Evolutionary conservation across 1,140 invertebrate genomes (phyloP).

Genomic region (Scaptomyza hsui): DNA sequence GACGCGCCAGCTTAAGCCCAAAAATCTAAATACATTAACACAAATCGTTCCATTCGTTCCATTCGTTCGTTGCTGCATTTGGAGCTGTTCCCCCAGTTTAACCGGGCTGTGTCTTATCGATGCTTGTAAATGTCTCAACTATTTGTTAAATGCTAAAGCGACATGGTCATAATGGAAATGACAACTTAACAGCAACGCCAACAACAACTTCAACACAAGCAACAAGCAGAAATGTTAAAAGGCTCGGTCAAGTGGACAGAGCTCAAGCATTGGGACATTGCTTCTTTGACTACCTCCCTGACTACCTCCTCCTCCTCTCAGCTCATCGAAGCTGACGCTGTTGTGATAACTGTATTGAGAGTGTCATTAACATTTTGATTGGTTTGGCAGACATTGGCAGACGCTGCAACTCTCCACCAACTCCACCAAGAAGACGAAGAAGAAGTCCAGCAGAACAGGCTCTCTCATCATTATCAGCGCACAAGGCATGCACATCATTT

Average conservation of each 20-base stretch:
- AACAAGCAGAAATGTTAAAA: constrained; percentile 70
- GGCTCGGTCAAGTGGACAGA: constrained; percentile 61
- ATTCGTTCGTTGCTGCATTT: constrained; percentile 49
- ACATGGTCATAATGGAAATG: constrained; percentile 83
- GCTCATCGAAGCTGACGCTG: constrained; percentile 24
- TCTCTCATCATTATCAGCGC: constrained; percentile 53
- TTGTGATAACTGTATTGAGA: constrained; percentile 82
- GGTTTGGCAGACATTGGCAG: constrained; percentile 46
- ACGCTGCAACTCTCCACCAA: constrained; percentile 10
- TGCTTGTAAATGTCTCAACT: constrained; percentile 83
- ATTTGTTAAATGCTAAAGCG: constrained; percentile 84
- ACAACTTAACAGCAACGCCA: constrained; percentile 72
- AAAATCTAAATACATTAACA: constrained; percentile 73
- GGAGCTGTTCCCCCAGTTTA: constrained; percentile 27
- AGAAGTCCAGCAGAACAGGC: constrained; percentile 13
- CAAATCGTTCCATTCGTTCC: constrained; percentile 50
- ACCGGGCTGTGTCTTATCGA: constrained; percentile 49
- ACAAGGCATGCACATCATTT: constrained; percentile 76
- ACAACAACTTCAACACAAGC: background rate
- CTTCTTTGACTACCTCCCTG: background rate
- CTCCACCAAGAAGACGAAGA: constrained; percentile 37
- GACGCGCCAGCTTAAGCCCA: constrained; percentile 36
- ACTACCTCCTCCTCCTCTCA: background rate
- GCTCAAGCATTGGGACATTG: constrained; percentile 10
- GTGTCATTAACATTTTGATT: constrained; percentile 84